Conservation (phyloP, 1,140 invertebrate genomes). For the Proctacanthus coquilletti region DNA sequence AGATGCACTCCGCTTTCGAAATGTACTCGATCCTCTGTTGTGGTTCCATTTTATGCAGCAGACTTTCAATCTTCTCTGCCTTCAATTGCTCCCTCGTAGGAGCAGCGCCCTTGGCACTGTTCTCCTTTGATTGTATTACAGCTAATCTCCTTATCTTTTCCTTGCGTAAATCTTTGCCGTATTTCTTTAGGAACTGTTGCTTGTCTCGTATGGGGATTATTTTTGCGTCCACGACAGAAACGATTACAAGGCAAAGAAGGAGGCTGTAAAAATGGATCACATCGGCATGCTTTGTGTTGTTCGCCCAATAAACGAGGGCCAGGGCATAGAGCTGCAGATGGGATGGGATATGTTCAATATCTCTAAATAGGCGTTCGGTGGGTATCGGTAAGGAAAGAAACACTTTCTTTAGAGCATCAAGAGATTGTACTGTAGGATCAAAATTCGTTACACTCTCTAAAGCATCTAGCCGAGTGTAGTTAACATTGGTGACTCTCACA, state of each 20-base stretch:
- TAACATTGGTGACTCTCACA: conserved; percentile 20
- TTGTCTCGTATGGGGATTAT: conserved; percentile 35
- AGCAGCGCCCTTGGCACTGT: neutral
- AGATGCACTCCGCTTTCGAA: conserved; percentile 39
- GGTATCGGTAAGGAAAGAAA: too few relatives aligned
- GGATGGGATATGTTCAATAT: conserved; percentile 35
- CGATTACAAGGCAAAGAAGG: conserved; percentile 40
- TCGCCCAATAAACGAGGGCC: conserved; percentile 49
- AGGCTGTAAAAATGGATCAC: conserved; percentile 40
- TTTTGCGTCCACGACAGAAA: conserved; percentile 43
- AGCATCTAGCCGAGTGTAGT: conserved; percentile 6
- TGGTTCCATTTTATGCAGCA: too few relatives aligned
- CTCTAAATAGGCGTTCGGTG: too few relatives aligned
- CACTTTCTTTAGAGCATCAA: conserved; percentile 12
- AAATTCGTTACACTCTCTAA: neutral
- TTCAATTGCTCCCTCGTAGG: too few relatives aligned
- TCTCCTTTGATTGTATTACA: too few relatives aligned
- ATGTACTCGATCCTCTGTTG: conserved; percentile 33
- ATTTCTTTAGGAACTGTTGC: conserved; percentile 29
- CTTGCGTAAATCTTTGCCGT: conserved; percentile 16
- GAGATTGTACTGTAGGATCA: conserved; percentile 5
- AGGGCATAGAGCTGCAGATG: conserved; percentile 46
- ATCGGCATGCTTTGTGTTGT: conserved; percentile 33
- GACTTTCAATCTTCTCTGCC: too few relatives aligned
- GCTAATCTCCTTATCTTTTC: neutral